Conservation (phyloP, 2,888 invertebrate genomes). For the Aphodius sticticus region DNA sequence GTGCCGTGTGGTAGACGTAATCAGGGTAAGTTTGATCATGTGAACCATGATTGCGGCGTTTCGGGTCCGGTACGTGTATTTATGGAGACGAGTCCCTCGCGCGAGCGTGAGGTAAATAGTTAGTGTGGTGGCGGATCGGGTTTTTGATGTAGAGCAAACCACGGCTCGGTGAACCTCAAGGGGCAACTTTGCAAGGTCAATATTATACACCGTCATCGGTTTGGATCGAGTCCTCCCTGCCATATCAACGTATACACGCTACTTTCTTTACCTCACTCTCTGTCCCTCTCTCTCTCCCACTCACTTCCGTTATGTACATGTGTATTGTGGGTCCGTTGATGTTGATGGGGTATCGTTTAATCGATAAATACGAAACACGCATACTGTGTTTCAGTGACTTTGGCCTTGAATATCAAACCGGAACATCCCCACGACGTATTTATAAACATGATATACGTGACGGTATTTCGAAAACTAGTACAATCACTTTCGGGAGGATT, state of each 20-base stretch:
- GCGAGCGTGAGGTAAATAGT: neutral
- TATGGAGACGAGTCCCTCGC: neutral
- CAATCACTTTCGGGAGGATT: too few species aligned
- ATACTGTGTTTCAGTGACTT: neutral
- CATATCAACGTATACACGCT: neutral
- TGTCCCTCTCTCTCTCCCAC: neutral
- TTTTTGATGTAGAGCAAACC: slow-evolving; percentile 17
- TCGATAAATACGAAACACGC: slow-evolving; percentile 4
- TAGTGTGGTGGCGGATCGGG: neutral
- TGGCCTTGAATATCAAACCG: neutral
- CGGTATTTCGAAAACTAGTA: too few species aligned
- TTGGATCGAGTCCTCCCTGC: neutral
- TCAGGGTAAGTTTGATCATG: slow-evolving; percentile 4
- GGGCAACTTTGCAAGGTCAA: slow-evolving; percentile 18
- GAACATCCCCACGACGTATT: neutral
- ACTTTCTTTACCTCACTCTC: too few species aligned
- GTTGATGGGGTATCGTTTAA: neutral
- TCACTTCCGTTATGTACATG: neutral
- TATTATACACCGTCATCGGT: slow-evolving; percentile 12
- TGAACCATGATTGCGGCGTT: neutral
- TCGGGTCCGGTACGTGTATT: neutral
- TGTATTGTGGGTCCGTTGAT: neutral
- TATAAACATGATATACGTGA: too few species aligned
- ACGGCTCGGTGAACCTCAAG: slow-evolving; percentile 19
- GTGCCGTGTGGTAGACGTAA: neutral